A percentile compares a stretch with the other conserved stretches of the same genome.
phyloP scores from a whole-genome alignment of 2,113 vertebrate species.

The Paralichthys olivaceus region DNA sequence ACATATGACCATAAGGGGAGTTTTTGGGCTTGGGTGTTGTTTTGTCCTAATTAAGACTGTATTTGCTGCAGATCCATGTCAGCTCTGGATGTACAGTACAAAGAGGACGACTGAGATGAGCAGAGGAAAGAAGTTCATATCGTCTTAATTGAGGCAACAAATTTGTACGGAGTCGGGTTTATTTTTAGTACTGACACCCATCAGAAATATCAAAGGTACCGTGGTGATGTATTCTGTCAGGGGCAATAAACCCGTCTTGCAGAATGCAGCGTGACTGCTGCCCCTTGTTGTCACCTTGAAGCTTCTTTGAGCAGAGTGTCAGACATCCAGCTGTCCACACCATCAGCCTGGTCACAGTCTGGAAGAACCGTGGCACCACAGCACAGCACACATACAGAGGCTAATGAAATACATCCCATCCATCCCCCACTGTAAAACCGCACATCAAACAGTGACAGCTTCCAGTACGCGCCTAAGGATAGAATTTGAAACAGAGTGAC shows the following conservation, averaged over 20 bases:
- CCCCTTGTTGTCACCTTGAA: slow-evolving; percentile 12
- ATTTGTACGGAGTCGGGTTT: neutral
- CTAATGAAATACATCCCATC: slow-evolving; percentile 42
- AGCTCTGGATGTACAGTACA: neutral
- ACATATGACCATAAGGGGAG: neutral
- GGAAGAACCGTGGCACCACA: slow-evolving; percentile 5
- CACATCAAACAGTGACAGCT: slow-evolving; percentile 31
- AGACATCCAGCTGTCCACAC: neutral
- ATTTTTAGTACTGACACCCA: neutral
- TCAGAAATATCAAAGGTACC: neutral
- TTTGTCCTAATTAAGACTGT: slow-evolving; percentile 18
- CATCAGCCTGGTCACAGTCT: slow-evolving; percentile 13
- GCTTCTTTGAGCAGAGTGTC: slow-evolving; percentile 5
- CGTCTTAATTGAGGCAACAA: neutral
- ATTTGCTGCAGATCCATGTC: neutral
- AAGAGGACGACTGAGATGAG: too few species aligned
- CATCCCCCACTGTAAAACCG: slow-evolving; percentile 8
- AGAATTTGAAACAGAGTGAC: slow-evolving; percentile 37
- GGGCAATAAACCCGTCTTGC: neutral
- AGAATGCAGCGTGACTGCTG: neutral
- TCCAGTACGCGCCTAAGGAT: slow-evolving; percentile 11
- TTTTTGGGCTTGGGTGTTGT: neutral
- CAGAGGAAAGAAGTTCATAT: neutral
- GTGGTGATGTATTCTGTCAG: neutral
- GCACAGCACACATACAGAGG: slow-evolving; percentile 4